Base-by-base conservation (phyloP, 2,797 vertebrate genomes). In the Capromys pilorides region DNA sequence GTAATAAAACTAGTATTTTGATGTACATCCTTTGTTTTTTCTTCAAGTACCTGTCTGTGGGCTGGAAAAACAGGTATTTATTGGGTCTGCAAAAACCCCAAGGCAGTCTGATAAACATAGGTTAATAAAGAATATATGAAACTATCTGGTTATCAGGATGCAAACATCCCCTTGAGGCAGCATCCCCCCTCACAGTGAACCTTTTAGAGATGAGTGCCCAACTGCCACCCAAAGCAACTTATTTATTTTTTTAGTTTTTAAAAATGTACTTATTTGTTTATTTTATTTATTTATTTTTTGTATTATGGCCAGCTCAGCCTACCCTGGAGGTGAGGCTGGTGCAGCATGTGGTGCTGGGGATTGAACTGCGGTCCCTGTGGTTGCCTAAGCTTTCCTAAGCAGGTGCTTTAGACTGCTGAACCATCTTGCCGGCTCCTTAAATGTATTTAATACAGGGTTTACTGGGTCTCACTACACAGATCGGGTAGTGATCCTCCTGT, bases 31-130 rank as follows among this genome's bases (percentile, higher is more conserved):
- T 87, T 71, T n/a, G 54, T 67, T 33, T 84, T n/a, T 84, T 84
- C 33, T 82, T 49, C 45, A 88, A 13, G 3, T 71, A 41, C n/a
- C 22, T 93, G 59, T 93, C 86, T 64, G 71, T 45, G 73, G n/a
- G 45, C 33, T 85, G 59, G 41, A 84, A 71, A 93, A 92, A 90
- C 11, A 92, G 51, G 21, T 62, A 71, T 12, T 85, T 81, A 85
- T 3, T 82, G 28, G 71, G 83, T 26, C n/a, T 67, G 41, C 16
- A 90, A 82, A 67, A 86, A 78, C 19, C 26, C n/a, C 13, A 39
- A 85, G 2, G 45, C 51, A 75, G 77, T 51, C 26, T 90, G 67
- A 84, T 78, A 93, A 89, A 49, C 22, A 0, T 10, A 84, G 61
- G 45, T 89, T 7, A 66, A 77, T 2, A 71, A 67, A 82, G 39